Evolutionary conservation across 2,113 vertebrate species (phyloP), one percentile per base, ranked within the genome.

Genomic region (Phasianus colchicus): DNA sequence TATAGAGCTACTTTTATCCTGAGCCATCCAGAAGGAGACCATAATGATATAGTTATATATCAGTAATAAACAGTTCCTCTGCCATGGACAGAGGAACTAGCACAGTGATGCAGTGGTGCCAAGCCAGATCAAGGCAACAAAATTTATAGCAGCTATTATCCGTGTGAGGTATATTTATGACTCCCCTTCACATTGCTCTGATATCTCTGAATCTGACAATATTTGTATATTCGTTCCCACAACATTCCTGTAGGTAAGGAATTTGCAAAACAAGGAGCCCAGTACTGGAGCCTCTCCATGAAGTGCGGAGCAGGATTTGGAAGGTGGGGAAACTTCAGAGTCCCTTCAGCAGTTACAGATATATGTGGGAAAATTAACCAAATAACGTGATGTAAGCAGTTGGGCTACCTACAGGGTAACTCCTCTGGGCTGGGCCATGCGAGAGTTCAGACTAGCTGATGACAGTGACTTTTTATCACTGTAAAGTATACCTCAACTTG

Each of bases 121-220:
- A 94, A 94, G 86, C 73, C 88, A 90, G 90, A 96, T 88, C 65
- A 88, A 90, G 90, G 90, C 80, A 94, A 48, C 38, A 95, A 86
- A 88, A 84, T 96, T 95, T 96, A 94, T 67, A 77, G 93, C 85
- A 0, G 0, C 47, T 93, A 85, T 95, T 96, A 95, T 95, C 89
- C 86, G 61, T 0, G 1, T 72, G 88, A 95, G 93, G 82, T 92
- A 60, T 91, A 92, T 95, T 95, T 95, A 93, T 54, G 79, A 42
- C 78, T 92, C 92, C 86, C 69, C 50, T 95, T 74, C 89, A 52
- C 58, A 11, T 60, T 85, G 70, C 87, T 80, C 75, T 71, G 87
- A 32, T 92, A 91, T 89, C 92, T 93, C 82, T 11, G 11, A 74
- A 92, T 92, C 95, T 95, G 85, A 91, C 88, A 86, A 40, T 92